Conservation (phyloP, 2,113 vertebrate species). For the Halcyon malimbica region DNA sequence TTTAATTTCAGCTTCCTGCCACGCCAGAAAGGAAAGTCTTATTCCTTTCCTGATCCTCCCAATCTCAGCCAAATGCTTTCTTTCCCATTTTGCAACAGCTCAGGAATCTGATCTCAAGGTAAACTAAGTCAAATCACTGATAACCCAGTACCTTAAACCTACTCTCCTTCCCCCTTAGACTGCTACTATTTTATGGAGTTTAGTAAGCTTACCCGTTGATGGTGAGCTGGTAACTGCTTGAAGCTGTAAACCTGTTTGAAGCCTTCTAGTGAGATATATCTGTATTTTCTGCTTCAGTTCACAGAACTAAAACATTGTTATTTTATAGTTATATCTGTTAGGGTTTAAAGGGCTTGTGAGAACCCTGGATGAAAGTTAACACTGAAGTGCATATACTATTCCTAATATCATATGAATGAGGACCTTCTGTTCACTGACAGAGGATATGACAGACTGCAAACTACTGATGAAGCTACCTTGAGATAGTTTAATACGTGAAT, state of each 20-base stretch:
- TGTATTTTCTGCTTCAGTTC: neutral
- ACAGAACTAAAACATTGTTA: neutral
- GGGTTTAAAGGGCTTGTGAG: neutral
- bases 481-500: neutral
- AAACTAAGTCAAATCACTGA: neutral
- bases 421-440: neutral
- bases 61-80: neutral
- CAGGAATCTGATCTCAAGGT: neutral
- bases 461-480: neutral
- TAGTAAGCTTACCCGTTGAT: neutral
- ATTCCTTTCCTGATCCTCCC: conserved; percentile 13
- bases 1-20: neutral
- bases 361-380: neutral
- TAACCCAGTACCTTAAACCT: neutral
- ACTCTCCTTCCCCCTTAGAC: neutral
- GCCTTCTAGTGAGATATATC: neutral
- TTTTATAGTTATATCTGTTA: neutral
- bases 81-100: neutral
- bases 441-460: neutral
- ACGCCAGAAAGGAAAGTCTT: neutral
- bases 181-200: neutral
- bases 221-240: neutral
- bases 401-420: neutral
- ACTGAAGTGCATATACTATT: neutral
- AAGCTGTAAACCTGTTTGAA: neutral